A percentile compares a stretch with the other conserved stretches of the same genome.
Evolutionary conservation across 2,113 vertebrate genomes (phyloP).

Genomic region (Hystrix cristata): DNA sequence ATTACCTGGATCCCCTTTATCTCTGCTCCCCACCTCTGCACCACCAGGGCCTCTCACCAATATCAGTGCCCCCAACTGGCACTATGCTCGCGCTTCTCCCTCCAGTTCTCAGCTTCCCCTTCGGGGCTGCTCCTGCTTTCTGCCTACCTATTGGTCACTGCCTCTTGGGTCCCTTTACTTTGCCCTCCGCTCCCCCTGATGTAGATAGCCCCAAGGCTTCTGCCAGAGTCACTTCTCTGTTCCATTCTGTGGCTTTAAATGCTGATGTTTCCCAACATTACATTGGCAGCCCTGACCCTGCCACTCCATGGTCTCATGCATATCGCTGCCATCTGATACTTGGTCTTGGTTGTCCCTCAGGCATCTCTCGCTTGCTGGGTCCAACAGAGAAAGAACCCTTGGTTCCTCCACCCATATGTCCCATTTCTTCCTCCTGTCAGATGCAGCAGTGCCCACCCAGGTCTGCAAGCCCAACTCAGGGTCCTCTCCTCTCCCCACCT

Average conservation of each 20-base stretch:
- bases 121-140: not conserved
- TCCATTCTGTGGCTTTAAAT: not conserved
- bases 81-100: not conserved
- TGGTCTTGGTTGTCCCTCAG: not conserved
- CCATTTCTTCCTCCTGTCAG: not conserved
- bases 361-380: not conserved
- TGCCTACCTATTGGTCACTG: fast-evolving
- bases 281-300: not conserved
- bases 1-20: not conserved
- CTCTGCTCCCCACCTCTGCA: not conserved
- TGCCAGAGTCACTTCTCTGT: not conserved
- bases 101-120: not conserved
- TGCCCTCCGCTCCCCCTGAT: fast-evolving
- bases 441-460: fast-evolving
- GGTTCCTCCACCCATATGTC: not conserved
- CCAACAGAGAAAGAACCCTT: not conserved
- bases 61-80: fast-evolving
- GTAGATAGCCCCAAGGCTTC: not conserved
- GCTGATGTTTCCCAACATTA: not conserved
- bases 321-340: not conserved
- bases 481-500: not conserved
- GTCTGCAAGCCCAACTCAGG: not conserved
- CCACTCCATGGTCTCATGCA: not conserved
- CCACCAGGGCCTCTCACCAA: too few relatives aligned
- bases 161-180: too few relatives aligned